These are phyloP conservation scores for Tipula unca DNA, from an alignment of 2,888 invertebrate species.

Conservation along the genomic window DNA sequence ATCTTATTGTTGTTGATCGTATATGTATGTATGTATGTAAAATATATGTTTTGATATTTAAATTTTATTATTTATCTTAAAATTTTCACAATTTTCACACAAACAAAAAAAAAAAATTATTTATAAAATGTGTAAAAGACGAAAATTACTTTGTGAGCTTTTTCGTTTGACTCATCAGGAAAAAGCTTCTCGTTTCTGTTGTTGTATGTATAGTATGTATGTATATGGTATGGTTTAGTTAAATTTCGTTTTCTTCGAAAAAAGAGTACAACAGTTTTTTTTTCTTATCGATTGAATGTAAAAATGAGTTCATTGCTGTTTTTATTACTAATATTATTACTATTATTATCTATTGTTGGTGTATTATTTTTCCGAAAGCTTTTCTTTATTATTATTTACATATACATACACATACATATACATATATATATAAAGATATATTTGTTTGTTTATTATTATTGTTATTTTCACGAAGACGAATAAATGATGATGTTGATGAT, in stretches of 20 bases:
- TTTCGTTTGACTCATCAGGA: neutral
- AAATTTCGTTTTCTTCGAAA: neutral
- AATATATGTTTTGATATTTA: neutral
- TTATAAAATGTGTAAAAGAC: neutral
- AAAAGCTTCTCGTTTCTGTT: neutral
- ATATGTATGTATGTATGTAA: no score
- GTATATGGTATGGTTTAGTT: neutral
- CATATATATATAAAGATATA: neutral
- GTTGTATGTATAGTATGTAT: neutral
- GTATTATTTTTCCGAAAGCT: neutral
- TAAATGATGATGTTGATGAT: neutral
- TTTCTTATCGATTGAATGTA: neutral
- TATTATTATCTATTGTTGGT: neutral
- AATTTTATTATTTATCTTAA: neutral
- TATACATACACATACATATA: neutral
- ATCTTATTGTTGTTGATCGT: neutral
- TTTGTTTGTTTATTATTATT: neutral
- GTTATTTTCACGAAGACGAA: neutral
- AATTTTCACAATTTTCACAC: neutral
- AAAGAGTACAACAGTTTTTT: neutral
- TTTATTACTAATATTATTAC: neutral
- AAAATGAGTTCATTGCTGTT: neutral
- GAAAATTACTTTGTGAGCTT: neutral
- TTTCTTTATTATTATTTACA: neutral
- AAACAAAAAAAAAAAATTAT: neutral